Percentiles rank a stretch among this genome's conserved stretches.
Evolutionary conservation across 2,888 invertebrate genomes (phyloP).

Genomic region (Calliopum simillimum): DNA sequence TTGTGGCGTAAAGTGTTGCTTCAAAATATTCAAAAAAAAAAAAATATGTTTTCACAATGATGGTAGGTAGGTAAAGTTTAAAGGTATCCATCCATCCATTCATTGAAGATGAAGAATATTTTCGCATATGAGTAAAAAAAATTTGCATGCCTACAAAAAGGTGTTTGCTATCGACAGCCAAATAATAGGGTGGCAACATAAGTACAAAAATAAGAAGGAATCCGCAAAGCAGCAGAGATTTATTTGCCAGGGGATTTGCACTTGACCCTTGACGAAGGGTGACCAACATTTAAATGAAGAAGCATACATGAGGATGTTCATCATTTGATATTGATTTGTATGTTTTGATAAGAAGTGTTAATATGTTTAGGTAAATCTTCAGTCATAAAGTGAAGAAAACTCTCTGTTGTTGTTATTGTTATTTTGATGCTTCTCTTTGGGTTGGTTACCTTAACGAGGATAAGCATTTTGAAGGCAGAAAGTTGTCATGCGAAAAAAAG

Average conservation of each 20-base stretch:
- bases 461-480: constrained; percentile 1
- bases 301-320: not conserved
- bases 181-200: constrained; percentile 3
- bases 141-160: constrained; percentile 27
- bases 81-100: constrained; percentile 6
- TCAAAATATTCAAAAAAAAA: not conserved
- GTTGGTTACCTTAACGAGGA: not conserved
- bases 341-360: constrained; percentile 46
- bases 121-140: constrained; percentile 8
- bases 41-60: not conserved
- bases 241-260: not conserved
- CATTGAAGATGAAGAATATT: too few species aligned
- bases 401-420: constrained; percentile 7
- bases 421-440: constrained; percentile 1
- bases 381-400: constrained; percentile 12
- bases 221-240: not conserved
- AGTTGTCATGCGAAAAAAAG: constrained; percentile 18
- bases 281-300: constrained; percentile 11
- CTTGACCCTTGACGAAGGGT: constrained; percentile 25
- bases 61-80: not conserved
- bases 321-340: constrained; percentile 18
- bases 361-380: constrained; percentile 40
- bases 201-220: not conserved
- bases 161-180: constrained; percentile 21
- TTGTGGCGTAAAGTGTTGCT: constrained; percentile 25